Evolutionary conservation across 2,888 invertebrate genomes (phyloP).

Genomic region (Anticlea derivata): DNA sequence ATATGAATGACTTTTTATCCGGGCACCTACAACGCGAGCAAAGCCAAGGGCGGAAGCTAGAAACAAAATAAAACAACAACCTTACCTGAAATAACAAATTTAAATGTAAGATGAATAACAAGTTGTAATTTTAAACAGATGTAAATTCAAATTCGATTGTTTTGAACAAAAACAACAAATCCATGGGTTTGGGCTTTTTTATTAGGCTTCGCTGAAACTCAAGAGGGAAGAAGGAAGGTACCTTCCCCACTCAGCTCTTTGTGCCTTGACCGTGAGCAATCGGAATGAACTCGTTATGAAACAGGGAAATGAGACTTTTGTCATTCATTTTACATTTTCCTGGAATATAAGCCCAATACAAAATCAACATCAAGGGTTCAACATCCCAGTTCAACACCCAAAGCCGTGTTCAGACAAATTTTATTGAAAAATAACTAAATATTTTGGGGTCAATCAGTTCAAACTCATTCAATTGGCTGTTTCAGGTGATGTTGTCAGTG

Average conservation of each 20-base stretch:
- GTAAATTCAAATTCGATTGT: slow-evolving; percentile 12
- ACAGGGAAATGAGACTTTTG: slow-evolving; percentile 12
- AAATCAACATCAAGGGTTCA: background rate
- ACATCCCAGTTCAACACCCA: too few relatives aligned
- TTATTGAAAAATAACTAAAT: too few relatives aligned
- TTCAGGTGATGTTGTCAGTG: too few relatives aligned
- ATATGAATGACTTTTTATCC: too few relatives aligned
- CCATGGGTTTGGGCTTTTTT: too few relatives aligned
- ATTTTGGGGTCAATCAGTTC: too few relatives aligned
- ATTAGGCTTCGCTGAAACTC: background rate
- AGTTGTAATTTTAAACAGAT: slow-evolving; percentile 8
- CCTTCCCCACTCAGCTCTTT: slow-evolving; percentile 28
- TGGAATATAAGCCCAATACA: background rate
- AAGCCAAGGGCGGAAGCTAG: too few relatives aligned
- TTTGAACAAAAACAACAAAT: slow-evolving; percentile 8
- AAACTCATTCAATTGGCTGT: too few relatives aligned
- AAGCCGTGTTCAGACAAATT: too few relatives aligned
- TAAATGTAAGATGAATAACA: too few relatives aligned
- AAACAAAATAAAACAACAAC: background rate
- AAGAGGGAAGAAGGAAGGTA: background rate
- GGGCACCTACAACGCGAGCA: too few relatives aligned
- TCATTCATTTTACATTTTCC: slow-evolving; percentile 8
- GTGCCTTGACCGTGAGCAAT: slow-evolving; percentile 29
- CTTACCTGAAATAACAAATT: background rate
- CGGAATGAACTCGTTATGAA: slow-evolving; percentile 33